Base-by-base conservation (phyloP, 1,140 invertebrate species). In the Diploscapter pachys region DNA sequence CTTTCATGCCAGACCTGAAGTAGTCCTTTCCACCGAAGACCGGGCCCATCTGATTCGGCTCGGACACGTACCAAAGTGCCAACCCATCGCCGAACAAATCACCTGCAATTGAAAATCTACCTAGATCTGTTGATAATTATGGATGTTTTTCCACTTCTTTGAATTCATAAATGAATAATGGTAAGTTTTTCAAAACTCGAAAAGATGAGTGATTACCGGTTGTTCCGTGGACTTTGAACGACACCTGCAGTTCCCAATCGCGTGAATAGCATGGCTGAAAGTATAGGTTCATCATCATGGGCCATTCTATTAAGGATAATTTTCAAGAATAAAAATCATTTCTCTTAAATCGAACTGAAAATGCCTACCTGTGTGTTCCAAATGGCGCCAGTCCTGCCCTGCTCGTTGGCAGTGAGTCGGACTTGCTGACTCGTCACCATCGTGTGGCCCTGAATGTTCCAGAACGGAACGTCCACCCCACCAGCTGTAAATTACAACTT, bases 21-120 rank as follows among this genome's bases (percentile, higher is more conserved):
- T 90, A 92, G 86, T 99, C 94, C 84, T 91, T 91, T 83, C 91
- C 95, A 11, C 97, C 97, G 89, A 99, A 99, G 0, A 99, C 95
- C 8, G 77, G 77, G 86, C 89, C 96, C 2, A 88, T 63, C 77
- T 90, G 84, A 90, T 96, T 92, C 72, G 93, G 89, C 71, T 98
- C 94, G 85, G 91, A 92, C 0, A 92, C 91, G 87, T 99, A 99
- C 96, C 97, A 99, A 83, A 99, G 91, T 0, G 91, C 95, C 86
- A 99, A 90, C 3, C 97, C 97, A 89, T 99, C 97, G 3, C 96
- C 97, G 88, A 92, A 99, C 5, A 99, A 87, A 78, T 97, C 94
- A 48, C 75, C 71, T 72, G n/a, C 57, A 71, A 13, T 50, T 71
- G 6, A 31, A 71, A 54, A 68, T 31, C 31, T 31, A 31, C 31